phyloP scores from a whole-genome alignment of 1,140 invertebrate genomes.

The Conopomorpha cramerella region DNA sequence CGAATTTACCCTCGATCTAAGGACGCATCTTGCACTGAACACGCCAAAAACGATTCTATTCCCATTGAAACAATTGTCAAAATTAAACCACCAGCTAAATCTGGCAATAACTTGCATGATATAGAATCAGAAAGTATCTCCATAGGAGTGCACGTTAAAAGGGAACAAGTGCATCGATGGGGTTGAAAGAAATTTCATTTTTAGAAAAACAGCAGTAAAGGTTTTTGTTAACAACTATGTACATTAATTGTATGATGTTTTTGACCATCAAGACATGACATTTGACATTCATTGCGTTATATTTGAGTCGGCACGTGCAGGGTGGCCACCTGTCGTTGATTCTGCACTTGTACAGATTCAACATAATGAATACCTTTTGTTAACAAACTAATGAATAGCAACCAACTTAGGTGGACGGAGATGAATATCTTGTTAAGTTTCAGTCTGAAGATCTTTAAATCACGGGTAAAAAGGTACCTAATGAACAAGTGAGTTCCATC shows the following conservation, averaged over 20 bases:
- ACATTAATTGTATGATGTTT: no score
- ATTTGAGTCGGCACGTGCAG: conserved; percentile 47
- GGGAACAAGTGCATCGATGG: conserved; percentile 9
- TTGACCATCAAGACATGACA: no score
- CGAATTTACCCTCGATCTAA: conserved; percentile 43
- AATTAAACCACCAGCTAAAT: conserved; percentile 30
- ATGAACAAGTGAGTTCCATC: no score
- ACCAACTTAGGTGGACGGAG: no score
- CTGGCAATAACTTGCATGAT: conserved; percentile 56
- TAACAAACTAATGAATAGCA: no score
- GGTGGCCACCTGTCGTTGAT: conserved; percentile 52
- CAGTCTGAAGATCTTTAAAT: no score
- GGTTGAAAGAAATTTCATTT: conserved; percentile 18
- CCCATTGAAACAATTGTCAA: conserved; percentile 21
- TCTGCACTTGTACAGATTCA: conserved; percentile 34
- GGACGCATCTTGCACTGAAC: conserved; percentile 4
- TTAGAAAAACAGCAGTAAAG: no score
- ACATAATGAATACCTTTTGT: no score
- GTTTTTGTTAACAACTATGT: no score
- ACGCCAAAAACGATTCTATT: conserved; percentile 33
- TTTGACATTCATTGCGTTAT: conserved; percentile 58
- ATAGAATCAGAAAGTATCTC: conserved; percentile 58
- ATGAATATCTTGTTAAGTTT: no score
- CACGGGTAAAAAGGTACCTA: no score
- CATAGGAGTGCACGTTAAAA: conserved; percentile 6